phyloP scores from a whole-genome alignment of 2,797 vertebrate species.

The Brotula barbata region DNA sequence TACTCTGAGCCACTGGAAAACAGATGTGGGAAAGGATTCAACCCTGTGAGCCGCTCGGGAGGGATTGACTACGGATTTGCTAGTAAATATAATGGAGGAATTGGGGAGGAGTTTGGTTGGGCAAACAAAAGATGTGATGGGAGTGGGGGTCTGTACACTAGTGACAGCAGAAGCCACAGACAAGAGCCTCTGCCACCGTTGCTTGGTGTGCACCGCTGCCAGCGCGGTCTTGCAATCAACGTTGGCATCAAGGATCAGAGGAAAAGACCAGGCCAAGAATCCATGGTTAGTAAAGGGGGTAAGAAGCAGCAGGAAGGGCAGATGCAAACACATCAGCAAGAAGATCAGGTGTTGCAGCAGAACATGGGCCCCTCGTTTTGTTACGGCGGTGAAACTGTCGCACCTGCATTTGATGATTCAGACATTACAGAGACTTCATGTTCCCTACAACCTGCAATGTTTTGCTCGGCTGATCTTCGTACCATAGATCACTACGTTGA shows the following conservation, averaged over 20 bases:
- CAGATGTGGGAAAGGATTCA: conserved; percentile 14
- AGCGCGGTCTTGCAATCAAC: conserved; percentile 48
- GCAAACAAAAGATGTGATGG: conserved; percentile 2
- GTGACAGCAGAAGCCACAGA: not conserved
- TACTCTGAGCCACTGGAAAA: conserved; percentile 17
- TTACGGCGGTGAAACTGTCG: not conserved
- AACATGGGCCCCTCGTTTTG: not conserved
- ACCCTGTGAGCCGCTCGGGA: conserved; percentile 33
- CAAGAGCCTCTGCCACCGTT: conserved; percentile 9
- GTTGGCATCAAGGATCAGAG: not conserved
- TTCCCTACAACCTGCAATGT: not conserved
- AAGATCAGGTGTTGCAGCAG: not conserved
- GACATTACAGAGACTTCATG: not conserved
- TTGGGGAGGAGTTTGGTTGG: conserved; percentile 64
- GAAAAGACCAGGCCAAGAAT: conserved; percentile 13
- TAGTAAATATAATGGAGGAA: conserved; percentile 80
- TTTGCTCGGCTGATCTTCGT: not conserved
- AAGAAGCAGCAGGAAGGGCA: too few relatives aligned
- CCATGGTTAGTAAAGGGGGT: not conserved
- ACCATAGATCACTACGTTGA: not conserved
- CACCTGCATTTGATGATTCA: not conserved
- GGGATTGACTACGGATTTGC: conserved; percentile 92
- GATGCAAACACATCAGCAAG: not conserved
- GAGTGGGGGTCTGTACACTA: conserved; percentile 7
- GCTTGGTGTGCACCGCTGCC: conserved; percentile 28